Conservation (phyloP, 2,888 invertebrate genomes). For the Philereme vetulata region DNA sequence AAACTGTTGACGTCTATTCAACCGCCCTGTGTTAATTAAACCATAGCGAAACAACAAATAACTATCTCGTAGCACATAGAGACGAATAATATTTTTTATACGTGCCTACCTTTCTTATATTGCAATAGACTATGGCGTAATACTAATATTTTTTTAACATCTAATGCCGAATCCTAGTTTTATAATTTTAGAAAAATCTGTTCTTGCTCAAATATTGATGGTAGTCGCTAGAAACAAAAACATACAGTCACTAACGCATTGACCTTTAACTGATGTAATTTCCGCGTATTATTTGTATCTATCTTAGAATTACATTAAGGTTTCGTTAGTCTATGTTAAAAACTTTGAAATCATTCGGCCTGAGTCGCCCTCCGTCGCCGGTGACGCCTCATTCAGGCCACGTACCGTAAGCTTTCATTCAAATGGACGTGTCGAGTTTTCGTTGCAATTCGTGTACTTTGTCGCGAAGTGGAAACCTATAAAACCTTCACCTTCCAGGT, state of each 20-base stretch:
- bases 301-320: neutral
- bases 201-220: too few relatives aligned
- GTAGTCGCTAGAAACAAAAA: too few relatives aligned
- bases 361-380: constrained; percentile 26
- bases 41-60: constrained; percentile 3
- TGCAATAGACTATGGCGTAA: too few relatives aligned
- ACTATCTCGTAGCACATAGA: constrained; percentile 3
- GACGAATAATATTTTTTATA: too few relatives aligned
- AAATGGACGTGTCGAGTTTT: constrained; percentile 53
- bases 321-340: constrained; percentile 18
- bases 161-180: too few relatives aligned
- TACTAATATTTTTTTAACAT: too few relatives aligned
- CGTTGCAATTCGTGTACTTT: constrained; percentile 55
- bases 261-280: too few relatives aligned
- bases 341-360: constrained; percentile 48
- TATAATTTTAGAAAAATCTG: too few relatives aligned
- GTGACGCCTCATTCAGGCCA: constrained; percentile 49
- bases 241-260: too few relatives aligned
- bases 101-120: too few relatives aligned
- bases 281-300: too few relatives aligned
- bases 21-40: constrained; percentile 2
- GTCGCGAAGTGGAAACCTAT: constrained; percentile 51
- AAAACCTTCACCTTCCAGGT: constrained; percentile 35
- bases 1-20: constrained; percentile 16
- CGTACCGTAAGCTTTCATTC: constrained; percentile 57